Conservation (phyloP, 2,797 vertebrate genomes). For the Lacerta bilineata region DNA sequence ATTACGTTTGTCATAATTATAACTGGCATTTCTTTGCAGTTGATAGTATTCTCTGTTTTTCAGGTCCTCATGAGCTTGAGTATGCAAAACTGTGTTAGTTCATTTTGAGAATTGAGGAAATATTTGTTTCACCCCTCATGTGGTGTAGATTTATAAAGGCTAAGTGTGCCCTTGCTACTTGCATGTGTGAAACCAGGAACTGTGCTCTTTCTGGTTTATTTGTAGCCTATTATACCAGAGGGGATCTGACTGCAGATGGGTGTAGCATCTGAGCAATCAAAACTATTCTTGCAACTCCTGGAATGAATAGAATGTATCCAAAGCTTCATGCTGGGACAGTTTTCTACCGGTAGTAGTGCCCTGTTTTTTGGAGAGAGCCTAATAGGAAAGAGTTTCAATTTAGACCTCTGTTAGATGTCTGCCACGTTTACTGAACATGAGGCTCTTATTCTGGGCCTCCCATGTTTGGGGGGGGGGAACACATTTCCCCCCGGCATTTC, state of each 20-base stretch:
- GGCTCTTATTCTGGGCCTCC: background rate
- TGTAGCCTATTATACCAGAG: background rate
- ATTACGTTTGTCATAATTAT: background rate
- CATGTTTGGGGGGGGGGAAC: background rate
- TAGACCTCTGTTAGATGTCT: slow-evolving; percentile 11
- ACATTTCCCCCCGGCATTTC: accelerated
- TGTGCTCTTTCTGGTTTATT: background rate
- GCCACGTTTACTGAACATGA: background rate
- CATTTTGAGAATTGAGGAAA: slow-evolving; percentile 7
- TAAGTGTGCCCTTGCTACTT: background rate
- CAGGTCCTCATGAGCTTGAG: background rate
- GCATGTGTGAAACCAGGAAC: background rate
- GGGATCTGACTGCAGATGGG: background rate
- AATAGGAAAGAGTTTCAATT: background rate
- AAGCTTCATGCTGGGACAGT: background rate
- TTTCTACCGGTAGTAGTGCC: background rate
- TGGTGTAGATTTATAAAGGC: background rate
- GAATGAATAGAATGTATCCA: background rate
- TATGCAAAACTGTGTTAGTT: background rate
- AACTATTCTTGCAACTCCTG: background rate
- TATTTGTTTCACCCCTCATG: background rate
- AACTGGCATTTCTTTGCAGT: background rate
- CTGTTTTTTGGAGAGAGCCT: background rate
- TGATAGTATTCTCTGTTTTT: background rate
- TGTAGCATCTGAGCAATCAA: background rate